These are phyloP conservation scores for Miltochrista miniata DNA, from an alignment of 2,888 invertebrate species.

Conservation along the genomic window DNA sequence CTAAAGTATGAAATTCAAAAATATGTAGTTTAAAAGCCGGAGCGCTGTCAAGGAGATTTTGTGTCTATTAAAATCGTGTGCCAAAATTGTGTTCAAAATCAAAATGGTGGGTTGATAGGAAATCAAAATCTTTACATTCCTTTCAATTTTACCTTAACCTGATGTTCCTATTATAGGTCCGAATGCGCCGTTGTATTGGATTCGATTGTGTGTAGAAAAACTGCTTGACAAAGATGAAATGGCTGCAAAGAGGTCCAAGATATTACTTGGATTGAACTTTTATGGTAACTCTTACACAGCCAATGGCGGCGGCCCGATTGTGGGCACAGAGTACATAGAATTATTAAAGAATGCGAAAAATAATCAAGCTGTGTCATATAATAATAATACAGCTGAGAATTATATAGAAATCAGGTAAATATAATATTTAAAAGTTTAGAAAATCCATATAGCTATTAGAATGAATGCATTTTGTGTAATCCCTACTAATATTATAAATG, in stretches of 20 bases:
- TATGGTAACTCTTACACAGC: slow-evolving; percentile 95
- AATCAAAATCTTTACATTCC: too few species aligned
- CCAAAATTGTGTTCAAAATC: too few species aligned
- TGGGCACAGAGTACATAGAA: slow-evolving; percentile 91
- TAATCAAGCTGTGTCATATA: slow-evolving; percentile 88
- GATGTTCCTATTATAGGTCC: slow-evolving; percentile 84
- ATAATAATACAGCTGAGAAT: slow-evolving; percentile 91
- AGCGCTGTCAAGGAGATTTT: too few species aligned
- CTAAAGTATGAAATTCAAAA: too few species aligned
- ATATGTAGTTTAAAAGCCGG: too few species aligned
- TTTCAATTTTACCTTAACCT: neutral
- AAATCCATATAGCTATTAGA: too few species aligned
- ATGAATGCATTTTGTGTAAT: too few species aligned
- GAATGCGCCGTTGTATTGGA: slow-evolving; percentile 95
- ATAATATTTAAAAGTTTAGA: neutral
- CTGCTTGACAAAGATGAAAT: slow-evolving; percentile 86
- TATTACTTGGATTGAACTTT: slow-evolving; percentile 95
- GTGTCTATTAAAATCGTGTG: too few species aligned
- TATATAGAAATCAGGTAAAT: slow-evolving; percentile 92
- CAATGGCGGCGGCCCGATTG: slow-evolving; percentile 92
- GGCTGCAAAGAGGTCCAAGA: slow-evolving; percentile 87
- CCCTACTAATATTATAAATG: too few species aligned
- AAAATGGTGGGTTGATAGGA: too few species aligned
- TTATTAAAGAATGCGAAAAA: slow-evolving; percentile 88
- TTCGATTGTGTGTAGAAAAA: slow-evolving; percentile 88